Evolutionary conservation across 2,888 invertebrate species (phyloP), one percentile per base, ranked within the genome.

Genomic region (Leucania comma): DNA sequence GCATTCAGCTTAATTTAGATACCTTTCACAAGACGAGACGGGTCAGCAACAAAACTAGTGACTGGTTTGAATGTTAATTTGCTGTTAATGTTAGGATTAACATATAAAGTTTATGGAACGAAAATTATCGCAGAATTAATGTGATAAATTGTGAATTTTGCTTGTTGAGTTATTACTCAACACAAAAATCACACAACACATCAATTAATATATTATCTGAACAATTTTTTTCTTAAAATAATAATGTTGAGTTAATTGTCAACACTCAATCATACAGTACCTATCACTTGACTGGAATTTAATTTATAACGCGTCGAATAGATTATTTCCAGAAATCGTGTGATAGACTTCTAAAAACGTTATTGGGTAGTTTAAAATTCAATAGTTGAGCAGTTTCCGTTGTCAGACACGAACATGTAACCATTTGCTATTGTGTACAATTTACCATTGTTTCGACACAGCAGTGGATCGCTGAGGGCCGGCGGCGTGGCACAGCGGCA

Each of bases 391-490:
- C 46, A 54, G 62, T 78, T 72, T 68, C 67, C 57, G 67, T 56
- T 72, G 57, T 72, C 63, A 66, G 61, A 71, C 64, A 78, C 78
- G 62, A 61, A 56, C 53, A 78, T 81, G 72, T 67, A 61, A 64
- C 70, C 42, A 75, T 76, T 63, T 53, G 46, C 64, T 50, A 79
- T 79, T 79, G 78, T 82, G 68, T 75, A 67, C 58, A 60, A 53
- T 72, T 68, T 60, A 73, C 80, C 60, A 79, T 82, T 82, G 82
- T 84, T 84, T 76, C 65, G 57, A 56, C 73, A 78, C 73, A 61
- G 78, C 53, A 71, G 71, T 79, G 60, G 69, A 68, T 68, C 60
- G 62, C 65, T 68, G 56, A 59, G 66, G 72, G 72, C 64, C 65
- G 69, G 72, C 69, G 29, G 29, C 24, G 26, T 24, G 29, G 56